These are phyloP conservation scores for Psephotus haematonotus DNA, from an alignment of 2,113 vertebrate genomes.

Conservation along the genomic window DNA sequence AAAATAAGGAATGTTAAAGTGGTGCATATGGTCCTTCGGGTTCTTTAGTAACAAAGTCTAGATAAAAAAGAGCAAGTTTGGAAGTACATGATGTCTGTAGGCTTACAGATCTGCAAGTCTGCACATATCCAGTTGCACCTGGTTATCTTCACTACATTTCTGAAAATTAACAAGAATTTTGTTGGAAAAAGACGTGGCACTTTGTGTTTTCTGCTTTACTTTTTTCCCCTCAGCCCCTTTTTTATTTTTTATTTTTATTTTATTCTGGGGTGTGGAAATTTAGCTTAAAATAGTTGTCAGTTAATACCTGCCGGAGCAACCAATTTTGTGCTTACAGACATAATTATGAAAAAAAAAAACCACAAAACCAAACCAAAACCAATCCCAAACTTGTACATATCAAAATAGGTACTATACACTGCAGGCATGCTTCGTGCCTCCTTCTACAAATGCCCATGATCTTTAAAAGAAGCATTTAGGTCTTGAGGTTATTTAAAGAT, in stretches of 20 bases:
- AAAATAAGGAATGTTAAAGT: not conserved
- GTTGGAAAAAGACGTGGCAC: not conserved
- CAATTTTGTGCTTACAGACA: not conserved
- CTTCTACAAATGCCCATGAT: not conserved
- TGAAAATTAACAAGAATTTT: not conserved
- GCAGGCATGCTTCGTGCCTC: not conserved
- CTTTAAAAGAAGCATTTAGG: slow-evolving; percentile 51
- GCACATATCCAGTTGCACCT: not conserved
- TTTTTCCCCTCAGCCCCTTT: accelerated
- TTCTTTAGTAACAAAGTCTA: not conserved
- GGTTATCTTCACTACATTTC: not conserved
- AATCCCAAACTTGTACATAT: not conserved
- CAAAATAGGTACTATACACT: not conserved
- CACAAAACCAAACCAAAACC: not conserved
- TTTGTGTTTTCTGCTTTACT: not conserved
- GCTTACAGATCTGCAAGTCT: not conserved
- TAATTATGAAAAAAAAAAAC: not conserved
- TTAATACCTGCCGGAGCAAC: not conserved
- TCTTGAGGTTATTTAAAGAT: slow-evolving; percentile 70
- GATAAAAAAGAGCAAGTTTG: not conserved
- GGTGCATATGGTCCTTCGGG: not conserved
- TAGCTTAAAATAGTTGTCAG: not conserved
- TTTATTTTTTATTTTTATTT: not conserved
- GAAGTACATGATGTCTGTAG: not conserved
- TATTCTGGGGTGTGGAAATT: not conserved